phyloP scores from a whole-genome alignment of 2,888 invertebrate genomes.

The Cheilosia impressa region DNA sequence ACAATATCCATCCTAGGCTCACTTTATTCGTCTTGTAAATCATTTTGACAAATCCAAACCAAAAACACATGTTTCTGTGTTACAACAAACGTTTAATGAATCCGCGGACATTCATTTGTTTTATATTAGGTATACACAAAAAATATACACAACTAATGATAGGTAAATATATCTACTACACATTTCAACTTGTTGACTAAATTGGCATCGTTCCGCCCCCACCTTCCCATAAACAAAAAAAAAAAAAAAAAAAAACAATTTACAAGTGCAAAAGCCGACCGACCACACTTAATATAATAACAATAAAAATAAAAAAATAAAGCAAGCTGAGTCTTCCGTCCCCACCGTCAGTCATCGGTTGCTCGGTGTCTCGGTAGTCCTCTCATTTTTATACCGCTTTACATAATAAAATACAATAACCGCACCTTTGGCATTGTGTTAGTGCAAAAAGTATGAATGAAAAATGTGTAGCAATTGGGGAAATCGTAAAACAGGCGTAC shows the following conservation, averaged over 20 bases:
- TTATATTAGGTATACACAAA: not conserved
- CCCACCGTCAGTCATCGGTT: conserved; percentile 39
- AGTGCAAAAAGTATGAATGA: conserved; percentile 75
- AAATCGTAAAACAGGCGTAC: conserved; percentile 43
- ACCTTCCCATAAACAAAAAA: conserved; percentile 14
- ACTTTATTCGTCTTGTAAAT: too few relatives aligned
- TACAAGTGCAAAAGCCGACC: conserved; percentile 56
- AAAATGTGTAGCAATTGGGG: conserved; percentile 65
- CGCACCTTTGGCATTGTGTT: conserved; percentile 12
- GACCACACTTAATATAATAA: conserved; percentile 44
- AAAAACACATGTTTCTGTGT: too few relatives aligned
- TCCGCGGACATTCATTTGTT: too few relatives aligned
- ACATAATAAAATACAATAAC: conserved; percentile 49
- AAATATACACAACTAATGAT: not conserved
- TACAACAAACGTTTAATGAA: too few relatives aligned
- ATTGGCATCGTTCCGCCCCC: conserved; percentile 43
- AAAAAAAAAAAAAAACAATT: conserved; percentile 56
- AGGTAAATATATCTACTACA: not conserved
- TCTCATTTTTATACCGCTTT: conserved; percentile 29
- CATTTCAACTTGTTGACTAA: conserved; percentile 63
- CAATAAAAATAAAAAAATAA: conserved; percentile 39
- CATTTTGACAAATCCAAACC: too few relatives aligned
- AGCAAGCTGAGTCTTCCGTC: conserved; percentile 46
- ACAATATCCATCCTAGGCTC: too few relatives aligned
- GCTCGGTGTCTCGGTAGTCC: not conserved